Base-by-base conservation (phyloP, 2,888 invertebrate genomes). In the Drosophila differens region DNA sequence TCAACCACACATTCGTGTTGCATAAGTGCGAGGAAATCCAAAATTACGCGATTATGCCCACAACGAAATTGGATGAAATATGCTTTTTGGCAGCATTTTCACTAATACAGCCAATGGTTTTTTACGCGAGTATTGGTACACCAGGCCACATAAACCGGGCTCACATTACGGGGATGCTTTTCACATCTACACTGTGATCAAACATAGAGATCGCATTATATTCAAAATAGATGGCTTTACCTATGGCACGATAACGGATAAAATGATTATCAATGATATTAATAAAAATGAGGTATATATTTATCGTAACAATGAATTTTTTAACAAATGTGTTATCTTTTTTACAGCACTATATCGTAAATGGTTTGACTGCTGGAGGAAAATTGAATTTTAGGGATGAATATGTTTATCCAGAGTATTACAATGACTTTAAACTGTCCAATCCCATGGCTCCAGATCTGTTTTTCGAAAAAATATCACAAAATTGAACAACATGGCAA, bases 151-250 rank as follows among this genome's bases (percentile, higher is more conserved):
- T 6, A 4, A 47, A 25, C 5, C 3, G 1, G 58, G 39, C 3
- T n/a, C 14, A 16, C 67, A 69, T 39, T 81, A 32, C 37, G 82
- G 66, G 1, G 37, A 72, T 4, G 25, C 22, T 4, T 79, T 65
- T 28, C 82, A 81, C 51, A 39, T 47, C n/a, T 81, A 62, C 44
- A 63, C 79, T 4, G 58, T 82, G 6, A 82, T 81, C 53, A 71
- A 79, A 67, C 69, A 68, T 32, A 28, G 6, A 22, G 65, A 82
- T 47, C 62, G 66, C 16, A 69, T 81, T 12, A 75, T 67, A 35
- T 81, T 54, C 28, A 72, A 74, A 52, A 66, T 79, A 1, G 71
- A 81, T 70, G 82, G 47, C 0, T 0, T 5, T 7, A 41, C 19
- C 0, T 79, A 66, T 37, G 75, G 69, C 9, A 47, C 6, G 0